Conservation (phyloP, 2,113 vertebrate species). For the Paracanthobrama guichenoti region DNA sequence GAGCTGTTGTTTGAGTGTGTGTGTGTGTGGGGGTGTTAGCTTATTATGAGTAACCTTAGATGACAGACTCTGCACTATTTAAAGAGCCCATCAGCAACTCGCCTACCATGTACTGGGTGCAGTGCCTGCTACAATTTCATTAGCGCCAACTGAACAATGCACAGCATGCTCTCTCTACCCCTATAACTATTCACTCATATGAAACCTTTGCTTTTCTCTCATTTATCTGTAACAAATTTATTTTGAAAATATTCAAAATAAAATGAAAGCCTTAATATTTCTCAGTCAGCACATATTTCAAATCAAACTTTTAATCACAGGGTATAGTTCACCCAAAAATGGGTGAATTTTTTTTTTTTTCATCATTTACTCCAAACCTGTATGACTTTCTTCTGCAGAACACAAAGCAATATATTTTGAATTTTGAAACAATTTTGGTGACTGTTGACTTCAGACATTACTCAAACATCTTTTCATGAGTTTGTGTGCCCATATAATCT, state of each 20-base stretch:
- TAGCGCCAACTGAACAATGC: background rate
- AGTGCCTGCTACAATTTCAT: constrained; percentile 8
- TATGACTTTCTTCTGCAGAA: no score
- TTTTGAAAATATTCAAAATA: background rate
- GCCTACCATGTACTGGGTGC: background rate
- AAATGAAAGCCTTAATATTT: background rate
- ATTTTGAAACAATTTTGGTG: no score
- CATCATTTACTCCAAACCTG: no score
- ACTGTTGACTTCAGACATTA: no score
- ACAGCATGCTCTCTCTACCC: background rate
- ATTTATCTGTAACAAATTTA: background rate
- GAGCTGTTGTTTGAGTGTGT: no score
- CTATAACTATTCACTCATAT: background rate
- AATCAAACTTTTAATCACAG: background rate
- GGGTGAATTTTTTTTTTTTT: no score
- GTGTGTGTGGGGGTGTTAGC: no score
- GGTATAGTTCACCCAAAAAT: background rate
- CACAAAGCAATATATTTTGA: no score
- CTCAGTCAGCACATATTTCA: background rate
- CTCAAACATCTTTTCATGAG: no score
- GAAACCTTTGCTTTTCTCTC: background rate
- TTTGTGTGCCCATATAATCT: no score
- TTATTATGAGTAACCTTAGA: constrained; percentile 1
- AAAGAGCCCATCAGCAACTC: background rate
- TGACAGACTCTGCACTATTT: background rate